A percentile compares a stretch with the other conserved stretches of the same genome.
phyloP scores from a whole-genome alignment of 2,888 invertebrate genomes.

The Saturnia pavonia region DNA sequence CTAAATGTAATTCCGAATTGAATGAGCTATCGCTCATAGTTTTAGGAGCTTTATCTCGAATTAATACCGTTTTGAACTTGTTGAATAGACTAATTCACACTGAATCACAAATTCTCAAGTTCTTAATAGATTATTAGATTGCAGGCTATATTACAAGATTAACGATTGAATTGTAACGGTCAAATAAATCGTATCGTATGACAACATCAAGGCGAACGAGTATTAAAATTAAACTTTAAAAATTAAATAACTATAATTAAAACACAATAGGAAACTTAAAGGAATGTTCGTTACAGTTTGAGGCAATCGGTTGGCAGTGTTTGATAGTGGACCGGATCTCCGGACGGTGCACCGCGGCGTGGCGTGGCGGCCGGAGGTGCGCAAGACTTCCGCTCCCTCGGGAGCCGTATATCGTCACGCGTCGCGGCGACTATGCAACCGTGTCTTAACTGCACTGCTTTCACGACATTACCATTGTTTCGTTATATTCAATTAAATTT shows the following conservation, averaged over 20 bases:
- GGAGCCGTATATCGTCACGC: constrained; percentile 65
- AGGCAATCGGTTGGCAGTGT: constrained; percentile 21
- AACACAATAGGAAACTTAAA: not conserved
- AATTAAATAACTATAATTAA: not conserved
- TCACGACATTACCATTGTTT: constrained; percentile 41
- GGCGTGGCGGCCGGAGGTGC: constrained; percentile 60
- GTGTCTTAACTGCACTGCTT: constrained; percentile 56
- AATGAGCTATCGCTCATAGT: too few species aligned
- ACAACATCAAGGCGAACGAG: too few species aligned
- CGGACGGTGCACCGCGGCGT: constrained; percentile 56
- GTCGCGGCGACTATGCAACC: constrained; percentile 51
- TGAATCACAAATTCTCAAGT: too few species aligned
- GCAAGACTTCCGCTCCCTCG: constrained; percentile 80
- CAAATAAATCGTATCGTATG: too few species aligned
- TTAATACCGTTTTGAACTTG: too few species aligned
- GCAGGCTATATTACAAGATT: too few species aligned
- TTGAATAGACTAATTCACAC: too few species aligned
- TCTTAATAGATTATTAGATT: too few species aligned
- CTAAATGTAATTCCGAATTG: too few species aligned
- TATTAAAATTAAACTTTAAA: too few species aligned
- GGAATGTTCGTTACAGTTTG: constrained; percentile 24
- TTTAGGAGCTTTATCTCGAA: too few species aligned
- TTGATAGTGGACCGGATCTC: constrained; percentile 69
- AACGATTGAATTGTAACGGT: too few species aligned
- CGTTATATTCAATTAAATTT: not conserved